Evolutionary conservation across 2,888 invertebrate species (phyloP), one percentile per base, ranked within the genome.

Genomic region (Dendrolimus pini): DNA sequence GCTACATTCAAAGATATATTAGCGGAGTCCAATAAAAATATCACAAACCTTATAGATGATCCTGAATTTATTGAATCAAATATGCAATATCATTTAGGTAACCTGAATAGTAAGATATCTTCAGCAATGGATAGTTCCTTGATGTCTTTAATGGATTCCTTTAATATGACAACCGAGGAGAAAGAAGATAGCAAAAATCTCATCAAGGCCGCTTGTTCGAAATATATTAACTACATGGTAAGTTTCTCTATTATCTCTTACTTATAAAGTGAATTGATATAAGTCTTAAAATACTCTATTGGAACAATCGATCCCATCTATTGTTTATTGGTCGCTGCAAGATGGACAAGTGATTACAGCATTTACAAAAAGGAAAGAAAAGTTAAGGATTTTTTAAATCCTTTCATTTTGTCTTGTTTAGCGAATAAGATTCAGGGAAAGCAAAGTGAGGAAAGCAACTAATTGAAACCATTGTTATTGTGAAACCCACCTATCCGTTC

Each of bases 191-290:
- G 2, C 9, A 47, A 47, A 47, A 2, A 7, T 6, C 2, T 47
- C 12, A 12, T 2, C 2, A 9, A 47, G 12, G 9, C 1, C 3
- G 63, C 58, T 12, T 53, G 65, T 8, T 41, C 52, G 1, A 54
- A 59, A 9, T 68, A 58, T 53, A 7, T 66, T 1, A 59, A 65
- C 52, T 64, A 64, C 54, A 54, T 64, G 60, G 73, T 73, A 60
- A 66, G 70, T 64, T 8, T 47, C 12, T 47, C 12, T 12, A 47
- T 8, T 47, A 8, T 47, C 3, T 47, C 0, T 47, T 47, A 10
- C 3, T 9, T 47, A 8, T 47, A 47, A 30, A 30, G 30, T 30
- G 30, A 30, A 30, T 30, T 30, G 30, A 30, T 30, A 30, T 30
- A 30, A 30, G 30, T 6, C 30, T 6, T 30, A 6, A 30, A 6